Base-by-base conservation (phyloP, 2,797 vertebrate genomes). In the Mergus octosetaceus region DNA sequence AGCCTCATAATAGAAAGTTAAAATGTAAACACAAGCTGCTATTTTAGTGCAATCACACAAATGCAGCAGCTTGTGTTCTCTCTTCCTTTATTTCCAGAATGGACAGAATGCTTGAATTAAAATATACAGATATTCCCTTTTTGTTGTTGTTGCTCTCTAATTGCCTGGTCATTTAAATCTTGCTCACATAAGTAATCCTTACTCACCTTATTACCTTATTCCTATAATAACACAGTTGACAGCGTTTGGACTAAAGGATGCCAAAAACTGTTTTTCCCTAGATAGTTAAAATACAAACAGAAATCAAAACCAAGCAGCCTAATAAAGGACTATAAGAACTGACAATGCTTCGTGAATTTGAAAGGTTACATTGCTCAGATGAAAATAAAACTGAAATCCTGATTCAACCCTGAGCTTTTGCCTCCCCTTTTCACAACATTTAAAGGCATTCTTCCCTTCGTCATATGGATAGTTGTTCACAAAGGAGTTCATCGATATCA, bases 211-310 rank as follows among this genome's bases (percentile, higher is more conserved):
- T 56, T 89, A 2, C 61, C 61, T 83, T 69, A 65, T 56, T 90
- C 62, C 61, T 83, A 30, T 34, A 68, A 8, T 19, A 62, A 74
- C 36, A 78, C 36, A 78, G 57, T 17, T 85, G 90, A 91, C 68
- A 57, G 65, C 6, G 13, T 72, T 92, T 53, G 87, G 81, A 68
- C 22, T 61, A 89, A 72, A 80, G 71, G 53, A 71, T 78, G 68
- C 65, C 79, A 89, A 17, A 57, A 84, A 25, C 58, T 82, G 43
- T 9, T 60, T 87, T 92, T 89, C 79, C 91, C 64, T 38, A 61
- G 65, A 49, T 10, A 53, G 68, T 24, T 83, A 93, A 90, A 92
- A 93, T n/a, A 89, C 74, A 92, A 94, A 93, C 32, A 90, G 84
- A 87, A 95, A 90, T 88, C 76, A 92, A 88, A 94, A 6, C 38